Evolutionary conservation across 1,140 invertebrate species (phyloP).

Genomic region (Hylaeus anthracinus): DNA sequence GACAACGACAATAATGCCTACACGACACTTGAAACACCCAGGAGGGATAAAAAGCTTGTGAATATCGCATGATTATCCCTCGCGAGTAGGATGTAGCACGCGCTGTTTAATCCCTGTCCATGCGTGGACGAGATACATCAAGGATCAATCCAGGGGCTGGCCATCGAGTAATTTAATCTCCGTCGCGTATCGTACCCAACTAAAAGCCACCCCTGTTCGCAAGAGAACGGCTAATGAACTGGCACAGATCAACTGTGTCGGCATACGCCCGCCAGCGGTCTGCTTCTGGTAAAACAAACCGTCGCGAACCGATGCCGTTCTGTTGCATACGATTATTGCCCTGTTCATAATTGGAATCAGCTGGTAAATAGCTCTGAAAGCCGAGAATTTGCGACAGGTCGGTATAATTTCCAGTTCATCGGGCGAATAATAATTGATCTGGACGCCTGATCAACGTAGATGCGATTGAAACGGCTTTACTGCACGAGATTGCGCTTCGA

Average conservation of each 20-base stretch:
- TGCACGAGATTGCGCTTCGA: constrained; percentile 10
- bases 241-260: constrained; percentile 34
- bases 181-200: constrained; percentile 31
- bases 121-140: constrained; percentile 52
- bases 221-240: constrained; percentile 47
- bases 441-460: constrained; percentile 10
- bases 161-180: constrained; percentile 60
- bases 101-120: constrained; percentile 55
- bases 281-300: constrained; percentile 58
- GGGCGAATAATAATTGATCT: constrained; percentile 43
- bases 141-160: constrained; percentile 49
- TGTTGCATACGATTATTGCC: constrained; percentile 1
- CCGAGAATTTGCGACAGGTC: background rate
- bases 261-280: constrained; percentile 72
- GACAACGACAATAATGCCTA: background rate
- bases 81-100: constrained; percentile 21
- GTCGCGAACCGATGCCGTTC: constrained; percentile 3
- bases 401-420: constrained; percentile 24
- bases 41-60: background rate
- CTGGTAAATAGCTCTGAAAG: background rate
- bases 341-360: background rate
- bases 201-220: constrained; percentile 46
- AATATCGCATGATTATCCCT: constrained; percentile 33
- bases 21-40: too few relatives aligned
- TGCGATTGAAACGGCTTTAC: constrained; percentile 1